These are phyloP conservation scores for Drosophila rubida DNA, from an alignment of 2,888 invertebrate species.

Conservation along the genomic window DNA sequence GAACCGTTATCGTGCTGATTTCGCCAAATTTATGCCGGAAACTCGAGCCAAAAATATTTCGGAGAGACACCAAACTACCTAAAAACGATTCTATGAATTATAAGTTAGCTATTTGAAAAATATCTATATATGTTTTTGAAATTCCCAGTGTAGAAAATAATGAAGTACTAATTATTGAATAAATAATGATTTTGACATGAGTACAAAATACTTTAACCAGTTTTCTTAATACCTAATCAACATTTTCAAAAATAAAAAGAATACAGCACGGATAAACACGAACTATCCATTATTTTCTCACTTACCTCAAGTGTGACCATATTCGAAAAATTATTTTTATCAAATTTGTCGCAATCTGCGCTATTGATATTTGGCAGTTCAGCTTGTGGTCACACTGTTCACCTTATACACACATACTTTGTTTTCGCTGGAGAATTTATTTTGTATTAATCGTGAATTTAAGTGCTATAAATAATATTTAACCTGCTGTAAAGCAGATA, in stretches of 20 bases:
- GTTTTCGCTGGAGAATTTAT: conserved; percentile 58
- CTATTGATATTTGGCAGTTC: background rate
- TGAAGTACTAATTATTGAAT: conserved; percentile 18
- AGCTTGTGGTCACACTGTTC: conserved; percentile 6
- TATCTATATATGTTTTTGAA: background rate
- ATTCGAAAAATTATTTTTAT: background rate
- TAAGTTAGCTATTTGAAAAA: background rate
- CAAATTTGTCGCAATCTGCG: background rate
- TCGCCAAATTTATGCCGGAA: conserved; percentile 58
- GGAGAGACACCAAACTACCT: background rate
- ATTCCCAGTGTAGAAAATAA: conserved; percentile 33
- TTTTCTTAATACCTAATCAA: too few species aligned
- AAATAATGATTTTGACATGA: too few species aligned
- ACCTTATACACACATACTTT: conserved; percentile 58
- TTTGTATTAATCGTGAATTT: conserved; percentile 55
- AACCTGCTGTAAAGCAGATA: conserved; percentile 77
- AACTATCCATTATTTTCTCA: too few species aligned
- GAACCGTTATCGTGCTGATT: conserved; percentile 57
- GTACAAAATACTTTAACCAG: too few species aligned
- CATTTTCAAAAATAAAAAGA: too few species aligned
- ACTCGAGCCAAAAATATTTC: conserved; percentile 20
- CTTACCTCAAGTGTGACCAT: too few species aligned
- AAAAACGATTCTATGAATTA: background rate
- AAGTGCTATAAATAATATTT: conserved; percentile 70
- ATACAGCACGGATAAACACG: too few species aligned